Percentiles rank a stretch among this genome's conserved stretches.
phyloP scores from a whole-genome alignment of 1,140 invertebrate genomes.

The Drosophila tsacasi region DNA sequence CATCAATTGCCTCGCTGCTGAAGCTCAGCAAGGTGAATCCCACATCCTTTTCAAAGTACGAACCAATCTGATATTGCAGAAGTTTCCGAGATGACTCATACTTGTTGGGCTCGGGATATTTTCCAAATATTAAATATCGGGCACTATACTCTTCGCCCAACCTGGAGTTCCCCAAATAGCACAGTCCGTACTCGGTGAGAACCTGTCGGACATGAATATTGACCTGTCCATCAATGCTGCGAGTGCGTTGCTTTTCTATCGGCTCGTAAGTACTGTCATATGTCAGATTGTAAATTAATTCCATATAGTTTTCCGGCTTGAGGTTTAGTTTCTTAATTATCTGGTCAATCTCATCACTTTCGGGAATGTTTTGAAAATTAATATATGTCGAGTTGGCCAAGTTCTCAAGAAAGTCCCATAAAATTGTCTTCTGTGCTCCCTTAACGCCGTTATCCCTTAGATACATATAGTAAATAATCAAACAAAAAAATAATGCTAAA shows the following conservation, averaged over 20 bases:
- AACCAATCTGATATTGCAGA: constrained; percentile 39
- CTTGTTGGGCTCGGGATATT: constrained; percentile 54
- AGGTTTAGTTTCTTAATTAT: constrained; percentile 52
- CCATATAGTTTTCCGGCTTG: constrained; percentile 70
- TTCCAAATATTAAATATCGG: constrained; percentile 60
- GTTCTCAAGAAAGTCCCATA: constrained; percentile 73
- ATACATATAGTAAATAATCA: neutral
- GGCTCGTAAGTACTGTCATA: constrained; percentile 57
- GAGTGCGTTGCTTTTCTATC: constrained; percentile 41
- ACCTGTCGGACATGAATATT: constrained; percentile 66
- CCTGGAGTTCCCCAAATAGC: constrained; percentile 70
- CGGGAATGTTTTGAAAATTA: constrained; percentile 77
- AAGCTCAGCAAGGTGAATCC: constrained; percentile 54
- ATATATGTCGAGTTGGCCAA: constrained; percentile 79
- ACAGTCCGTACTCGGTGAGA: constrained; percentile 79
- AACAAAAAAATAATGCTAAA: constrained; percentile 11
- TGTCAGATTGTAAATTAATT: constrained; percentile 78
- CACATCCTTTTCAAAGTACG: constrained; percentile 65
- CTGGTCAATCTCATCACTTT: constrained; percentile 49
- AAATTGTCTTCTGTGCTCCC: constrained; percentile 39
- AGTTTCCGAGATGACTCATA: constrained; percentile 10
- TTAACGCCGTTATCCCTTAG: constrained; percentile 36
- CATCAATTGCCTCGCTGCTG: constrained; percentile 51
- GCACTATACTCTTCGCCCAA: constrained; percentile 65
- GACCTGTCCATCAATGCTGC: constrained; percentile 56